phyloP scores from a whole-genome alignment of 1,140 invertebrate species.

The Brachionus koreanus region DNA sequence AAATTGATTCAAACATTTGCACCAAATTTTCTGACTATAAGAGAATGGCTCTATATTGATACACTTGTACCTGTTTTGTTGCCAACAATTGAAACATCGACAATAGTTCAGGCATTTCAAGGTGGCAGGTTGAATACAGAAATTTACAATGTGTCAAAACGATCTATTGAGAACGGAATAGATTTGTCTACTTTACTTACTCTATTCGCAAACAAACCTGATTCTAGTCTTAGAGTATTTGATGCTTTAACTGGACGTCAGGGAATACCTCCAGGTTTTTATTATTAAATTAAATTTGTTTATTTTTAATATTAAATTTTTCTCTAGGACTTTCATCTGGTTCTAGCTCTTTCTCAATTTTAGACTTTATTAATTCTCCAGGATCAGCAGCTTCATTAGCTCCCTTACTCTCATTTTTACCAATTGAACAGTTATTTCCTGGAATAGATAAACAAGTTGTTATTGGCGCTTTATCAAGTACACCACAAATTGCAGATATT shows the following conservation, averaged over 20 bases:
- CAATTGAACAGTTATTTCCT: constrained; percentile 22
- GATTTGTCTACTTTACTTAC: background rate
- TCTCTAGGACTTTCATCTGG: background rate
- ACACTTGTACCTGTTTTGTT: background rate
- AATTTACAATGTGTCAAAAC: background rate
- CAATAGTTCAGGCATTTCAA: background rate
- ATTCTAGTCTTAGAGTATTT: background rate
- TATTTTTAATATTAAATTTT: too few relatives aligned
- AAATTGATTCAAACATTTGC: constrained; percentile 10
- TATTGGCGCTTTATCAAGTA: background rate
- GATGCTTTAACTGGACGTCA: background rate
- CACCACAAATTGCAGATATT: background rate
- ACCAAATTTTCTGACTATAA: background rate
- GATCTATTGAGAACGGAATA: background rate
- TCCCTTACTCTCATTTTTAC: constrained; percentile 7
- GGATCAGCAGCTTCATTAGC: background rate
- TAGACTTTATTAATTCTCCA: background rate
- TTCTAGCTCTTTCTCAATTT: background rate
- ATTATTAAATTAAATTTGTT: too few relatives aligned
- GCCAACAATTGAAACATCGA: constrained; percentile 6
- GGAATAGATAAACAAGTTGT: background rate
- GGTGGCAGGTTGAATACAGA: background rate
- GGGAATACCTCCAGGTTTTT: background rate
- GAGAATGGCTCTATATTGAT: constrained; percentile 30
- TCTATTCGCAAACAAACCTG: background rate